Evolutionary conservation across 2,888 invertebrate genomes (phyloP).

Genomic region (Cryptus armator): DNA sequence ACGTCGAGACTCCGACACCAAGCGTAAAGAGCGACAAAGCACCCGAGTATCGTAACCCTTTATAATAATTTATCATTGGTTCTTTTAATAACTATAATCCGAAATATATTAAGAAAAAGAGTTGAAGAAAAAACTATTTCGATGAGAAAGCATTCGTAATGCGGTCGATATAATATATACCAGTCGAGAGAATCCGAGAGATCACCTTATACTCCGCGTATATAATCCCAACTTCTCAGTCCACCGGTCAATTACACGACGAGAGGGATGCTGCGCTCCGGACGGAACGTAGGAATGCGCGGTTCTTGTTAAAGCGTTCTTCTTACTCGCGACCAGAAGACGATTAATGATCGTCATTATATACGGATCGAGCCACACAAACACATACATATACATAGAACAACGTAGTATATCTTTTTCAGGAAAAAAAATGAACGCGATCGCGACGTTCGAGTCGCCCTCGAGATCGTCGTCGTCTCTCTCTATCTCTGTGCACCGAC

Average conservation of each 20-base stretch:
- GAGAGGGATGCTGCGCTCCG: slow-evolving; percentile 12
- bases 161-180: slow-evolving; percentile 27
- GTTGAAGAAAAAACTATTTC: background rate
- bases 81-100: slow-evolving; percentile 37
- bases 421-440: slow-evolving; percentile 54
- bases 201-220: slow-evolving; percentile 20
- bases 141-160: slow-evolving; percentile 2
- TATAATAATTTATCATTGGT: slow-evolving; percentile 17
- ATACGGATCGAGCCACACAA: slow-evolving; percentile 49
- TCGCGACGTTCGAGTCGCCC: slow-evolving; percentile 43
- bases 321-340: slow-evolving; percentile 55
- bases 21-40: background rate
- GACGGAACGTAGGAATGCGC: slow-evolving; percentile 62
- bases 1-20: background rate
- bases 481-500: slow-evolving; percentile 19
- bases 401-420: slow-evolving; percentile 21
- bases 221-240: slow-evolving; percentile 36
- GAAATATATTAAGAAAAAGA: slow-evolving; percentile 12
- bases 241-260: slow-evolving; percentile 46
- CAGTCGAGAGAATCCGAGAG: slow-evolving; percentile 15
- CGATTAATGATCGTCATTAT: slow-evolving; percentile 69
- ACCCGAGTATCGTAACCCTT: background rate
- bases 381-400: background rate
- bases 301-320: slow-evolving; percentile 65
- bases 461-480: slow-evolving; percentile 23